Percentiles rank a stretch among this genome's conserved stretches.
Conservation (phyloP, 2,797 vertebrate genomes). For the Anableps anableps region DNA sequence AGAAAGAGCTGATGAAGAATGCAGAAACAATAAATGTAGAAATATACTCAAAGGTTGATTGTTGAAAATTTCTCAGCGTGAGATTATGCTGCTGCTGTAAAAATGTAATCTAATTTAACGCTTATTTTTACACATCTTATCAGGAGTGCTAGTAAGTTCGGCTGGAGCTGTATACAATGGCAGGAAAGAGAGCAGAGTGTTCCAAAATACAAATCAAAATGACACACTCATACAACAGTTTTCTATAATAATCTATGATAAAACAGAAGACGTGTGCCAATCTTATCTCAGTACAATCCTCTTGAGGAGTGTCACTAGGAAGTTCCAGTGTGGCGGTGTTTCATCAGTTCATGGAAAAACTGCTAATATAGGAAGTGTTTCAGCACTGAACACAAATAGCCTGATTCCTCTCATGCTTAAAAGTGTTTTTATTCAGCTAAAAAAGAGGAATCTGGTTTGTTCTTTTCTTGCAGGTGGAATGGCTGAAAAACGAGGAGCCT, state of each 20-base stretch:
- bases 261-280: not conserved
- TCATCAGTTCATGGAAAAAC: not conserved
- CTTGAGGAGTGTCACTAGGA: not conserved
- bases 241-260: not conserved
- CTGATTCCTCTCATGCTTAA: not conserved
- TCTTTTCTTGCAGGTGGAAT: slow-evolving; percentile 87
- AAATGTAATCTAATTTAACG: not conserved
- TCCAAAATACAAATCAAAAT: slow-evolving; percentile 6
- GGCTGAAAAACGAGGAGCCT: slow-evolving; percentile 95
- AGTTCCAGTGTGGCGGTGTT: not conserved
- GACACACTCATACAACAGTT: not conserved
- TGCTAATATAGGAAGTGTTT: not conserved
- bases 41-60: not conserved
- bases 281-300: not conserved
- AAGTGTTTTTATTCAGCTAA: not conserved
- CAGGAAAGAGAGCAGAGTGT: not conserved
- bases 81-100: not conserved
- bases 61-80: not conserved
- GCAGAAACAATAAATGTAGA: not conserved
- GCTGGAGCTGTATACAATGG: not conserved
- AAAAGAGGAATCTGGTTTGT: not conserved
- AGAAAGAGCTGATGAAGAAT: not conserved
- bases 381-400: not conserved
- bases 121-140: not conserved
- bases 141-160: not conserved